Conservation (phyloP, 2,797 vertebrate species). For the Hippoglossus hippoglossus region DNA sequence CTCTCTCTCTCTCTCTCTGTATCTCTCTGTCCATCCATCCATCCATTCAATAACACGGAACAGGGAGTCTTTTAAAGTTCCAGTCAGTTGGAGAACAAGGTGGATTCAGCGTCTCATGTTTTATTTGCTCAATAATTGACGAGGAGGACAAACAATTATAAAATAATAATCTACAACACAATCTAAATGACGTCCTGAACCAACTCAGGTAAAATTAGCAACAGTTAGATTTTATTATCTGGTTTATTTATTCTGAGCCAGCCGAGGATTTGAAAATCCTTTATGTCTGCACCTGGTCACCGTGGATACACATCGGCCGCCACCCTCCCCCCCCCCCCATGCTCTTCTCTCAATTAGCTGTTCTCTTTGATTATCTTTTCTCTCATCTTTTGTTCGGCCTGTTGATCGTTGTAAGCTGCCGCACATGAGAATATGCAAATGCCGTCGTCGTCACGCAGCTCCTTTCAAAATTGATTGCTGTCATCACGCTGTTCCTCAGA, state of each 20-base stretch:
- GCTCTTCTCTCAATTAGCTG: slow-evolving; percentile 63
- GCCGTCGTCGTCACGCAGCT: slow-evolving; percentile 18
- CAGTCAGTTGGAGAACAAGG: no score
- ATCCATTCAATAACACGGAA: no score
- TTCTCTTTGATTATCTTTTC: slow-evolving; percentile 78
- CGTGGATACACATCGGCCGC: slow-evolving; percentile 17
- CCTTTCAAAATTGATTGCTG: slow-evolving; percentile 63
- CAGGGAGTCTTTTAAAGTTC: no score
- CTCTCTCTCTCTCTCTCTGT: no score
- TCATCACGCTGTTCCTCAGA: slow-evolving; percentile 61
- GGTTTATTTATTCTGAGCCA: slow-evolving; percentile 40
- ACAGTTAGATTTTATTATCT: slow-evolving; percentile 15
- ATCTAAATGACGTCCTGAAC: slow-evolving; percentile 6
- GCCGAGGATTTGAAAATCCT: slow-evolving; percentile 38
- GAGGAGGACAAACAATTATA: no score
- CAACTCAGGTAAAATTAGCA: slow-evolving; percentile 18
- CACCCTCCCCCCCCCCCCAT: neutral
- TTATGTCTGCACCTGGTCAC: slow-evolving; percentile 75
- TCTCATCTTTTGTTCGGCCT: slow-evolving; percentile 70
- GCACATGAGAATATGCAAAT: slow-evolving; percentile 73
- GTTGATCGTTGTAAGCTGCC: slow-evolving; percentile 41
- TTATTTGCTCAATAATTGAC: no score
- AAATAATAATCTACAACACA: neutral
- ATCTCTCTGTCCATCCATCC: no score
- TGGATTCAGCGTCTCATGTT: no score